These are phyloP conservation scores for Epizoanthus fatuus DNA, from an alignment of 92 coral and sea anemone genomes.

Conservation along the genomic window DNA sequence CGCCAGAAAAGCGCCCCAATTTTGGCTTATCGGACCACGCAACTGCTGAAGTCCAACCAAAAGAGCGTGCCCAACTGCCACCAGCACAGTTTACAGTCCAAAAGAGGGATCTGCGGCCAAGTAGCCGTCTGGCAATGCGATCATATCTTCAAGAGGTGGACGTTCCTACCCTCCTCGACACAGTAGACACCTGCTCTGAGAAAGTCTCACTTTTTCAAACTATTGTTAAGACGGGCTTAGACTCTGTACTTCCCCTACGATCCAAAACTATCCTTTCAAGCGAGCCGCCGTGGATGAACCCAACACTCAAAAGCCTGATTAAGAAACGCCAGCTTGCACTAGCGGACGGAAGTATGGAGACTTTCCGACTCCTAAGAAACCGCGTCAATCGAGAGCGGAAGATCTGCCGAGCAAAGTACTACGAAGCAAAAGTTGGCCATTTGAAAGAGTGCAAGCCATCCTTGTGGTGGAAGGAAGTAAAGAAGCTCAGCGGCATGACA, in stretches of 20 bases:
- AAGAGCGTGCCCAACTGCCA: neutral
- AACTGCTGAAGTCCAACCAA: slow-evolving; percentile 27
- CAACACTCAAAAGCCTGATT: neutral
- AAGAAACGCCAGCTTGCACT: neutral
- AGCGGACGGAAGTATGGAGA: neutral
- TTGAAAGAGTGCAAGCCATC: neutral
- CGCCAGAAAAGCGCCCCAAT: neutral
- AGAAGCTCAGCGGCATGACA: slow-evolving; percentile 3
- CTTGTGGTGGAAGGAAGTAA: slow-evolving; percentile 2
- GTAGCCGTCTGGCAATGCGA: slow-evolving; percentile 20
- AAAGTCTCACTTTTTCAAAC: slow-evolving; percentile 7
- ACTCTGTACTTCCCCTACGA: neutral
- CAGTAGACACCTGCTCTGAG: slow-evolving; percentile 11
- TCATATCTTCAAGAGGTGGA: slow-evolving; percentile 22
- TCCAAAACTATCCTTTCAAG: slow-evolving; percentile 15
- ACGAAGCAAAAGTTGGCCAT: neutral
- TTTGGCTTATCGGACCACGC: slow-evolving; percentile 25
- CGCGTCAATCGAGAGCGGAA: neutral
- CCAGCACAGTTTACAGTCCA: neutral
- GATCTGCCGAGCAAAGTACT: too few relatives aligned
- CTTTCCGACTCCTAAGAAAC: slow-evolving; percentile 7
- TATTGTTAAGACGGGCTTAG: slow-evolving; percentile 32
- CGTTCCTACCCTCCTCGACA: neutral
- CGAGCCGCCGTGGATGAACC: slow-evolving; percentile 21
- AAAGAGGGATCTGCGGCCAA: slow-evolving; percentile 36